A percentile compares a stretch with the other conserved stretches of the same genome.
Conservation (phyloP, 2,797 vertebrate species). For the Taenioides sp. region DNA sequence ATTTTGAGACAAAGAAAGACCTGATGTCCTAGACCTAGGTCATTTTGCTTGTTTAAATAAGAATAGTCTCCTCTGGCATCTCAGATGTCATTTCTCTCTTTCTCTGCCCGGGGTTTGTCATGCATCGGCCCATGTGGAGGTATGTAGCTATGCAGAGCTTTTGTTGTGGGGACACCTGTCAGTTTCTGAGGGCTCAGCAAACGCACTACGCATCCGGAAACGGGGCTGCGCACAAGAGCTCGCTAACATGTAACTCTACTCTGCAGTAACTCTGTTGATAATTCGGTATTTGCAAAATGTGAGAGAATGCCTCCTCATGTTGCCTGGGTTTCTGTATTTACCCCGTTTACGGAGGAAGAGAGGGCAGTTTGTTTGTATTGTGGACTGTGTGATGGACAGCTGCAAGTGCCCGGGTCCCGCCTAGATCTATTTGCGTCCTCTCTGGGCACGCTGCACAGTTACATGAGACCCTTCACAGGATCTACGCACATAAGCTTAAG, state of each 20-base stretch:
- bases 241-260: background rate
- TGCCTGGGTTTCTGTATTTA: background rate
- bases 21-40: background rate
- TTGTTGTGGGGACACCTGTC: background rate
- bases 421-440: conserved; percentile 56
- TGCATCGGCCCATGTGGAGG: background rate
- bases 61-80: background rate
- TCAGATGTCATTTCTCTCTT: background rate
- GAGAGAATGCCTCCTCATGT: background rate
- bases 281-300: background rate
- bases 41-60: background rate
- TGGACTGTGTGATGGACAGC: conserved; percentile 54
- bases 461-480: conserved; percentile 24
- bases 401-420: conserved; percentile 59
- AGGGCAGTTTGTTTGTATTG: background rate
- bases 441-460: conserved; percentile 33
- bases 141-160: background rate
- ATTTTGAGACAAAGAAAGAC: too few relatives aligned
- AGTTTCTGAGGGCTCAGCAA: conserved; percentile 3
- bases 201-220: background rate
- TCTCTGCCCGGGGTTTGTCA: background rate
- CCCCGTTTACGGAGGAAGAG: background rate
- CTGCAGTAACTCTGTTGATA: background rate
- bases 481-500: background rate
- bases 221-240: too few relatives aligned